phyloP scores from a whole-genome alignment of 2,888 invertebrate species.

The Tetrapedia diversipes region DNA sequence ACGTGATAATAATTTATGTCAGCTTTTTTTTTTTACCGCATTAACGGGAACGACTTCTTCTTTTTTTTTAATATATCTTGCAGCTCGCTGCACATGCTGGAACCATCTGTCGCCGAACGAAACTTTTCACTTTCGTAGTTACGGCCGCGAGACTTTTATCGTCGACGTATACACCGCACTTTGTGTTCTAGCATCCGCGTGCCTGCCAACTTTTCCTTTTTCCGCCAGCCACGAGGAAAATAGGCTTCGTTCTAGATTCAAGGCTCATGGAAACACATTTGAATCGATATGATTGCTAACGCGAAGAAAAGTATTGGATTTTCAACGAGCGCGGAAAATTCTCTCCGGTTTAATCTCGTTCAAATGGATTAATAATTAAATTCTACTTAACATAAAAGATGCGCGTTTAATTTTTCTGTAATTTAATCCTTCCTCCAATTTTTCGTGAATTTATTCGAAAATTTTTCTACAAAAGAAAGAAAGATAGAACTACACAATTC shows the following conservation, averaged over 20 bases:
- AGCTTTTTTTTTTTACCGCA: background rate
- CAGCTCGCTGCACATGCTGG: slow-evolving; percentile 57
- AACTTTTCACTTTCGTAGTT: slow-evolving; percentile 53
- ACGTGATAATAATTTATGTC: background rate
- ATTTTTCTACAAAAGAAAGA: too few species aligned
- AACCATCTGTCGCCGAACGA: slow-evolving; percentile 60
- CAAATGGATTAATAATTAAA: too few species aligned
- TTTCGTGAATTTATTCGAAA: too few species aligned
- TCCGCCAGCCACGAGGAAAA: background rate
- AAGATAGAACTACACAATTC: too few species aligned
- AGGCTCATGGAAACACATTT: background rate
- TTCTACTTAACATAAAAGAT: too few species aligned
- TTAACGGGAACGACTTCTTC: slow-evolving; percentile 36
- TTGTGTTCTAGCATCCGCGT: slow-evolving; percentile 9
- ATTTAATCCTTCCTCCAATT: too few species aligned
- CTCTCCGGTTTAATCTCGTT: too few species aligned
- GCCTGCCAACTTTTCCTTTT: background rate
- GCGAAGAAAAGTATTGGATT: too few species aligned
- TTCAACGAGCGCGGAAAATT: too few species aligned
- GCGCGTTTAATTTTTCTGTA: too few species aligned
- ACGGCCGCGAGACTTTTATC: slow-evolving; percentile 45
- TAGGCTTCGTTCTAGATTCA: background rate
- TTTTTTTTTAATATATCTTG: slow-evolving; percentile 58
- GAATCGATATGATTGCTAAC: too few species aligned
- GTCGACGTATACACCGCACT: slow-evolving; percentile 21